These are phyloP conservation scores for Pollenia griseotomentosa DNA, from an alignment of 2,888 invertebrate genomes.

Conservation along the genomic window DNA sequence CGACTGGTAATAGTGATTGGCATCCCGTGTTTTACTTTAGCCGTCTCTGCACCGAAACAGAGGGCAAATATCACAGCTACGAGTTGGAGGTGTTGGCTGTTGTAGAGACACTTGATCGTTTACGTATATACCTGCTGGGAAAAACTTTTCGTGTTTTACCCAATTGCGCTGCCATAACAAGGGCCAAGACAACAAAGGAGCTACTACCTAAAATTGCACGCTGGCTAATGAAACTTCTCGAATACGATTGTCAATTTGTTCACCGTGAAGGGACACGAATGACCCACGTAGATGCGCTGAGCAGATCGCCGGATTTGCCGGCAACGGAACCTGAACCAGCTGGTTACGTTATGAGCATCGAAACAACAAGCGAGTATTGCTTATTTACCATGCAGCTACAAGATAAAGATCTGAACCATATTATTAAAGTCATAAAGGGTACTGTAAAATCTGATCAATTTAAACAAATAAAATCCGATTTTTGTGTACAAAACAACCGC, in stretches of 20 bases:
- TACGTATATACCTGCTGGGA: background rate
- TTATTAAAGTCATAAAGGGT: background rate
- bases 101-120: too few relatives aligned
- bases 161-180: background rate
- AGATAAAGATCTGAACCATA: background rate
- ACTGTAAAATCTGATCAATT: too few relatives aligned
- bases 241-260: too few relatives aligned
- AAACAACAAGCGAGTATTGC: background rate
- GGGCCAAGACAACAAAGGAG: background rate
- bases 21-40: conserved; percentile 17
- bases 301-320: conserved; percentile 50
- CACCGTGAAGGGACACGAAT: conserved; percentile 50
- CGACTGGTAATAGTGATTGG: background rate
- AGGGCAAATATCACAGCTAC: too few relatives aligned
- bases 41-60: background rate
- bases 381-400: background rate
- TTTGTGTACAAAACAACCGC: too few relatives aligned
- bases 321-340: background rate
- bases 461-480: too few relatives aligned
- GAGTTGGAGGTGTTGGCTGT: too few relatives aligned
- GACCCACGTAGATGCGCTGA: conserved; percentile 70
- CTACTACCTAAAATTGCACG: too few relatives aligned
- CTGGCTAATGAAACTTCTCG: too few relatives aligned
- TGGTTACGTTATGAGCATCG: too few relatives aligned
- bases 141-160: background rate